Evolutionary conservation across 2,888 invertebrate genomes (phyloP).

Genomic region (Steinernema carpocapsae): DNA sequence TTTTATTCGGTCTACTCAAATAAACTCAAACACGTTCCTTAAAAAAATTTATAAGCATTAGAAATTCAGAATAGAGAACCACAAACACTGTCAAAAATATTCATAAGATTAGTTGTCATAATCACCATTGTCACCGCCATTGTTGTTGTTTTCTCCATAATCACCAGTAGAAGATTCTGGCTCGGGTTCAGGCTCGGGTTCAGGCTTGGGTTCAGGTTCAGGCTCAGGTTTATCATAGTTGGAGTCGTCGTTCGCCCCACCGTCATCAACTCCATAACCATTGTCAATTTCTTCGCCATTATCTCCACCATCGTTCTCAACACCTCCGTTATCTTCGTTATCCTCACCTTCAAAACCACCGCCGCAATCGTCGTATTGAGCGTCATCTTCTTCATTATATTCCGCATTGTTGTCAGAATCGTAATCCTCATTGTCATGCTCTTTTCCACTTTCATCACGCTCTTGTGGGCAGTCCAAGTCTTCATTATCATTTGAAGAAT

Average conservation of each 20-base stretch:
- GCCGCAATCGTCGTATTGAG: not conserved
- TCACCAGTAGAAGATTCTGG: conserved; percentile 75
- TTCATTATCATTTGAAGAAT: conserved; percentile 49
- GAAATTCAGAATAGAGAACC: too few species aligned
- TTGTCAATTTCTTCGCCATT: not conserved
- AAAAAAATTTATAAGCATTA: too few species aligned
- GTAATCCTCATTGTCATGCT: not conserved
- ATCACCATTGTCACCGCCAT: too few species aligned
- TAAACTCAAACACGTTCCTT: too few species aligned
- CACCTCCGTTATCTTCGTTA: not conserved
- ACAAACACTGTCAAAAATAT: too few species aligned
- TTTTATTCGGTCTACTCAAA: too few species aligned
- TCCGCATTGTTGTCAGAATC: not conserved
- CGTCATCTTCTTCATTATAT: not conserved
- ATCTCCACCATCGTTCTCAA: not conserved
- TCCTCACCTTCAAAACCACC: not conserved
- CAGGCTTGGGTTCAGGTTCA: conserved; percentile 71
- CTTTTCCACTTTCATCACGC: not conserved
- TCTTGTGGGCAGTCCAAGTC: not conserved
- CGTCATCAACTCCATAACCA: not conserved
- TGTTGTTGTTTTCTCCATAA: too few species aligned
- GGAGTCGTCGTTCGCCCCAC: conserved; percentile 81
- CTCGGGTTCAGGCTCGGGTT: too few species aligned
- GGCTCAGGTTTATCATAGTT: conserved; percentile 78
- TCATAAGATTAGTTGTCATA: too few species aligned